Evolutionary conservation across 2,888 invertebrate genomes (phyloP).

Genomic region (Arrhopalites spinosus): DNA sequence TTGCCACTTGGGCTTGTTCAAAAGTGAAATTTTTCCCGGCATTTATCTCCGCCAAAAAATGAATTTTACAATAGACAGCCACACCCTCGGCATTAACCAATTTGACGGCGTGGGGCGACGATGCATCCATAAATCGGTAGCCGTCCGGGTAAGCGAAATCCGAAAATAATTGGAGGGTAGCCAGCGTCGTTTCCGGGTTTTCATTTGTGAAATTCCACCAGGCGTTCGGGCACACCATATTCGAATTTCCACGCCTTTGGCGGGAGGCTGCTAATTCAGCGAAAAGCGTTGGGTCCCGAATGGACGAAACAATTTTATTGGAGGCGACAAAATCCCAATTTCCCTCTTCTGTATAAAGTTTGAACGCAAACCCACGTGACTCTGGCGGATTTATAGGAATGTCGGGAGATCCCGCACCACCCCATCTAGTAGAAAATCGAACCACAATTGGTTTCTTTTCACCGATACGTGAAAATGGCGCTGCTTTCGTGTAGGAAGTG

Average conservation of each 20-base stretch:
- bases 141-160: conserved; percentile 95
- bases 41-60: conserved; percentile 83
- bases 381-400: conserved; percentile 8
- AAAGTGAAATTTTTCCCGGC: conserved; percentile 74
- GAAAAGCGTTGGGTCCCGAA: no score
- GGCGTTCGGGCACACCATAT: no score
- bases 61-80: conserved; percentile 88
- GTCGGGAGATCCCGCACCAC: conserved; percentile 74
- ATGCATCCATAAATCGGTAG: conserved; percentile 91
- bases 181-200: conserved; percentile 80
- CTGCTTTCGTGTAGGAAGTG: conserved; percentile 76
- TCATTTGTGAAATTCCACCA: no score
- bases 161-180: conserved; percentile 80
- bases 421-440: conserved; percentile 84
- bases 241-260: no score
- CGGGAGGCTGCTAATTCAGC: no score
- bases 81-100: conserved; percentile 74
- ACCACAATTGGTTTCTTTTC: conserved; percentile 80
- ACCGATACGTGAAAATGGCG: conserved; percentile 75
- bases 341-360: no score
- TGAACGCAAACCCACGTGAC: no score
- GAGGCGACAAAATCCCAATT: no score
- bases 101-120: conserved; percentile 93
- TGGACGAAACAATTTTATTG: no score
- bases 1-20: conserved; percentile 72